Conservation (phyloP, 2,888 invertebrate genomes). For the Andrena marginata region DNA sequence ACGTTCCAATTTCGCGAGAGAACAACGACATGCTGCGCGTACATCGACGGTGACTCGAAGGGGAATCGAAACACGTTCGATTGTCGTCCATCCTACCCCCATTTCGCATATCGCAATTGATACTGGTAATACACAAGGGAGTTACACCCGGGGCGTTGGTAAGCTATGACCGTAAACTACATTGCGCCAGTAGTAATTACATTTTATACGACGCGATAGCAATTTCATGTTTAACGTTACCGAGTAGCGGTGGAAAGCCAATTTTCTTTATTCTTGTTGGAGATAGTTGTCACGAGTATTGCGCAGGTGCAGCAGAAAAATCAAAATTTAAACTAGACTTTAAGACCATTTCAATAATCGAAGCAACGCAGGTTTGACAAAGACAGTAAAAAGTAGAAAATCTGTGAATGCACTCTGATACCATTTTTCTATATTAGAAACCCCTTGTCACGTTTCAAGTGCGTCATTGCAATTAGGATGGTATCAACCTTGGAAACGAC, state of each 20-base stretch:
- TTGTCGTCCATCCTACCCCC: conserved; percentile 8
- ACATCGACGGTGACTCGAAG: conserved; percentile 29
- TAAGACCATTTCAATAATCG: too few species aligned
- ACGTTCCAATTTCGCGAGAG: conserved; percentile 69
- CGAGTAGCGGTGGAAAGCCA: not conserved
- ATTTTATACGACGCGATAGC: not conserved
- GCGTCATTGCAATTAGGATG: not conserved
- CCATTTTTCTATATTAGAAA: too few species aligned
- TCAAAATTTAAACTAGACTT: too few species aligned
- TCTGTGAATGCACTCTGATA: too few species aligned
- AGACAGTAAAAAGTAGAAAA: too few species aligned
- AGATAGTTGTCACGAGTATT: too few species aligned
- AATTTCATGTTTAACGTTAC: conserved; percentile 1
- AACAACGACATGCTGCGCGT: conserved; percentile 46
- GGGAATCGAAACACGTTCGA: conserved; percentile 47
- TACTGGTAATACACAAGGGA: conserved; percentile 31
- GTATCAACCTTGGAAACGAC: not conserved
- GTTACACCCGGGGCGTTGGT: conserved; percentile 5
- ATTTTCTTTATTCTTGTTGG: not conserved
- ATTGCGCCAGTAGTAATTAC: conserved; percentile 20
- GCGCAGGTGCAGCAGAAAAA: not conserved
- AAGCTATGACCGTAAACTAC: conserved; percentile 23
- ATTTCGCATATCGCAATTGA: conserved; percentile 42
- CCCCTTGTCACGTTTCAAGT: too few species aligned
- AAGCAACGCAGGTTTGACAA: too few species aligned